Evolutionary conservation across 1,140 invertebrate genomes (phyloP).

Genomic region (Procambarus clarkii): DNA sequence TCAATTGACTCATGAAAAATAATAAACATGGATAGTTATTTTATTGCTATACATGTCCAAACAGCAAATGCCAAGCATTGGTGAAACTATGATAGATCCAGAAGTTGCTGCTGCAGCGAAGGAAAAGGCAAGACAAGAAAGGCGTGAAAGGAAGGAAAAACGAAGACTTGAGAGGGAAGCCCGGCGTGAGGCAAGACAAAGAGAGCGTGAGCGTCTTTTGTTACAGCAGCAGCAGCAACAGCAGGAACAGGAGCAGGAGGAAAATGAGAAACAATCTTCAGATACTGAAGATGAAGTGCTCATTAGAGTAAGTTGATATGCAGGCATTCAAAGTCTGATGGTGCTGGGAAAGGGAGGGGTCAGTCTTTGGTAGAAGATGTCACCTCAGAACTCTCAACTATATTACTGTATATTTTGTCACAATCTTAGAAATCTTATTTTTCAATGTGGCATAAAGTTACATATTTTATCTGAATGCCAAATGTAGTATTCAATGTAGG

Average conservation of each 20-base stretch:
- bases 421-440: too few relatives aligned
- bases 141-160: slow-evolving; percentile 75
- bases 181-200: slow-evolving; percentile 33
- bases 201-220: slow-evolving; percentile 3
- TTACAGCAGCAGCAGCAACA: slow-evolving; percentile 14
- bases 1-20: neutral
- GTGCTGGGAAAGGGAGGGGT: too few relatives aligned
- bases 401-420: too few relatives aligned
- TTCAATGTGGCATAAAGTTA: too few relatives aligned
- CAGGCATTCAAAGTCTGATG: neutral
- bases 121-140: slow-evolving; percentile 75
- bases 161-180: slow-evolving; percentile 39
- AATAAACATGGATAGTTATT: neutral
- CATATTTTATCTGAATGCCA: too few relatives aligned
- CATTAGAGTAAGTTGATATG: slow-evolving; percentile 68
- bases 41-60: neutral
- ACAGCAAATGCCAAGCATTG: slow-evolving; percentile 45
- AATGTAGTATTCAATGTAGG: too few relatives aligned
- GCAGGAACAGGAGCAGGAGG: neutral
- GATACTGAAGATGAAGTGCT: slow-evolving; percentile 72
- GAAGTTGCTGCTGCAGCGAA: slow-evolving; percentile 51
- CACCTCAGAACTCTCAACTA: too few relatives aligned
- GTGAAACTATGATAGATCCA: slow-evolving; percentile 37
- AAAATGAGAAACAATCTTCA: slow-evolving; percentile 43
- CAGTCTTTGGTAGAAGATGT: too few relatives aligned